These are phyloP conservation scores for Isaurus tuberculatus DNA, from an alignment of 92 coral and sea anemone genomes.

Conservation along the genomic window DNA sequence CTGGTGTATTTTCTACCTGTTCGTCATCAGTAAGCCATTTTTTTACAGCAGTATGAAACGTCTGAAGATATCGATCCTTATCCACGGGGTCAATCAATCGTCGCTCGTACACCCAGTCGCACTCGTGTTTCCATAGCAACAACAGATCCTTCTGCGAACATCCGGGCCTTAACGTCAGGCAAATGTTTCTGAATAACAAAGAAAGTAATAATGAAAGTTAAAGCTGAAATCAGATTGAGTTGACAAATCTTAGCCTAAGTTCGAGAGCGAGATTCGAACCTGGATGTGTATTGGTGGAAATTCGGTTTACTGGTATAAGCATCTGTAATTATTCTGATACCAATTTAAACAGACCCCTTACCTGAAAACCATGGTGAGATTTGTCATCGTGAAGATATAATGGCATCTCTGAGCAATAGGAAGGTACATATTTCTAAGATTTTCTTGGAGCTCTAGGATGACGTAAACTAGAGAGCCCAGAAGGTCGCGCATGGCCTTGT, in stretches of 20 bases:
- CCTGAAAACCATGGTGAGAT: slow-evolving; percentile 99
- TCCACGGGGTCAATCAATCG: slow-evolving; percentile 97
- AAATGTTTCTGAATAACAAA: slow-evolving; percentile 74
- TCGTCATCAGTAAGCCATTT: slow-evolving; percentile 87
- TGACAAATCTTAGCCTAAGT: no score
- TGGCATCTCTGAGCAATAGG: slow-evolving; percentile 98
- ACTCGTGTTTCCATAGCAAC: slow-evolving; percentile 98
- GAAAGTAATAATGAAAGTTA: no score
- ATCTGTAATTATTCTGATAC: not conserved
- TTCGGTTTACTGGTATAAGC: no score
- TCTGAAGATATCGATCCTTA: slow-evolving; percentile 93
- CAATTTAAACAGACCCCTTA: not conserved
- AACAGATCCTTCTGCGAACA: slow-evolving; percentile 86
- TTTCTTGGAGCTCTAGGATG: slow-evolving; percentile 92
- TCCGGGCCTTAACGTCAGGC: slow-evolving; percentile 94
- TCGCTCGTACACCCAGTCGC: slow-evolving; percentile 96
- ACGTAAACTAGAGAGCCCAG: slow-evolving; percentile 72
- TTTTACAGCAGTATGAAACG: slow-evolving; percentile 90
- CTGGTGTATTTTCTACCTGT: slow-evolving; percentile 66
- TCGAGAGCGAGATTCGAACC: no score
- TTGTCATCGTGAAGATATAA: slow-evolving; percentile 98
- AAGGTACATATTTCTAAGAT: slow-evolving; percentile 90
- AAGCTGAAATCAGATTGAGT: no score
- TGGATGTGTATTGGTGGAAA: no score
- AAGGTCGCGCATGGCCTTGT: slow-evolving; percentile 82